Base-by-base conservation (phyloP, 2,797 vertebrate species). In the Fistularia commersonii region DNA sequence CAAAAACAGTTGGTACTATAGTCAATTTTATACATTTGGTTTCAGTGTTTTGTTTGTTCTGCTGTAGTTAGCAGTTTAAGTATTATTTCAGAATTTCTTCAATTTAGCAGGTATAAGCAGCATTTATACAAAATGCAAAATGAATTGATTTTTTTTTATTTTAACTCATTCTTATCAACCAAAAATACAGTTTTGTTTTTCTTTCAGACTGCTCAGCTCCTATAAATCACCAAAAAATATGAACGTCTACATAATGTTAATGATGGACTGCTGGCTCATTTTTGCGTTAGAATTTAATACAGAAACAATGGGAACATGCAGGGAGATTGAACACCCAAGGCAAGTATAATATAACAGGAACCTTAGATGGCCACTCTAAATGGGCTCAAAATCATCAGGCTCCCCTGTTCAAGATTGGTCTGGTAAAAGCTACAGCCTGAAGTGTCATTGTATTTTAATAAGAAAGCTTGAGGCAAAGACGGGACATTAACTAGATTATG, bases 391-490 rank as follows among this genome's bases (percentile, higher is more conserved):
- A 9, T 53, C 49, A 51, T 44, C 51, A 23, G 23, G 23, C 23
- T 12, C 46, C 42, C 40, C 57, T 58, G 52, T 47, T 46, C 48
- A 37, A 68, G 58, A 53, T 54, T 51, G 45, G 41, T 50, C 32
- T 23, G 35, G 41, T 48, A 38, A 60, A 68, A 59, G 39, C 59
- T 56, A 51, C 48, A 55, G 64, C 44, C 66, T 65, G 39, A 60
- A 49, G 62, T 59, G 53, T 64, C 34, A 6, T 35, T 66, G 51
- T 44, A 7, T 70, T 71, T 66, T 68, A 61, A 62, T 61, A 62
- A 66, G 54, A 73, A 56, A 54, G 40, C 59, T 62, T 3, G 36
- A 60, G 59, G 45, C 58, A 41, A 6, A 33, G 45, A 48, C 13
- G 51, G 45, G 56, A 56, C 60, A 75, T 66, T 64, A 65, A 47